Evolutionary conservation across 1,140 invertebrate species (phyloP).

Genomic region (Trichomalopsis sarcophagae): DNA sequence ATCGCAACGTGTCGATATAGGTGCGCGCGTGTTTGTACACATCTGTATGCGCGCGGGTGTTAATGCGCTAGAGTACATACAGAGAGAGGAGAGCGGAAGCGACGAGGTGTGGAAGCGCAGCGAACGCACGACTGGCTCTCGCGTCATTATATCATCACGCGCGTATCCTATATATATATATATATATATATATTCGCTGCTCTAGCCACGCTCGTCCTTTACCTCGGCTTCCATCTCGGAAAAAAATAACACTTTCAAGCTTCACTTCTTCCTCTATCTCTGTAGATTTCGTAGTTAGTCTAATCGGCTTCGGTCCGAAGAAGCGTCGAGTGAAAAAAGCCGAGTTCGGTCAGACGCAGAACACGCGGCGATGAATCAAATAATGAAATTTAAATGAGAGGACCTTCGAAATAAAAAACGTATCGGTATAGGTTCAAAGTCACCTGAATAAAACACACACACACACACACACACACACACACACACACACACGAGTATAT

Average conservation of each 20-base stretch:
- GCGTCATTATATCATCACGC: slow-evolving; percentile 24
- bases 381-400: background rate
- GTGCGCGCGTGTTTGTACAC: slow-evolving; percentile 18
- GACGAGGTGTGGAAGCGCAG: slow-evolving; percentile 3
- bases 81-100: slow-evolving; percentile 8
- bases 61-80: slow-evolving; percentile 15
- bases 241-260: too few species aligned
- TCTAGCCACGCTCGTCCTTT: background rate
- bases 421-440: background rate
- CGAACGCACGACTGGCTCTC: slow-evolving; percentile 11
- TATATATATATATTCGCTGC: too few species aligned
- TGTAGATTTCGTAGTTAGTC: too few species aligned
- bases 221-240: too few species aligned
- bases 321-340: background rate
- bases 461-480: too few species aligned
- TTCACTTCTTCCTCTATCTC: too few species aligned
- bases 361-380: too few species aligned
- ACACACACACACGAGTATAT: too few species aligned
- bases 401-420: background rate
- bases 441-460: background rate
- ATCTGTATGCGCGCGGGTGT: slow-evolving; percentile 29
- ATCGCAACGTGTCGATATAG: background rate
- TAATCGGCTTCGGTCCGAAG: background rate
- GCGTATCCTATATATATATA: too few species aligned
- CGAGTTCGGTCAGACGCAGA: background rate